These are phyloP conservation scores for Diabrotica balteata DNA, from an alignment of 2,888 invertebrate genomes.

Conservation along the genomic window DNA sequence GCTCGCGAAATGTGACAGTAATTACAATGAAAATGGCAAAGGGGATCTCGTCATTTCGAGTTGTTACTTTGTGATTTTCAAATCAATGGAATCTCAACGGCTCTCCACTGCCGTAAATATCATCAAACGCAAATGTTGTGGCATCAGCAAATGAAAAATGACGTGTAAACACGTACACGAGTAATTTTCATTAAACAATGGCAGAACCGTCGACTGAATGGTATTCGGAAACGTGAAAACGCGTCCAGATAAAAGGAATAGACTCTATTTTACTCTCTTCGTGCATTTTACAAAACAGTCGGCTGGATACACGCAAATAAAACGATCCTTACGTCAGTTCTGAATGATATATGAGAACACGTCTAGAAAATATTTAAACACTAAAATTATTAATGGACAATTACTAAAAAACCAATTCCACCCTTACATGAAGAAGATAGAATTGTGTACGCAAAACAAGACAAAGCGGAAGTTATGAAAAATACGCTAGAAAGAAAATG, in stretches of 20 bases:
- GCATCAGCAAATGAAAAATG: constrained; percentile 36
- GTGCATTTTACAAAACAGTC: constrained; percentile 2
- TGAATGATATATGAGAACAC: no score
- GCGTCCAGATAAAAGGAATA: constrained; percentile 21
- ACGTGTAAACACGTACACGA: constrained; percentile 36
- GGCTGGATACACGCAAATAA: no score
- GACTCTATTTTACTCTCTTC: constrained; percentile 5
- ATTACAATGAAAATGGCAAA: constrained; percentile 24
- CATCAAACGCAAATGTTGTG: constrained; percentile 27
- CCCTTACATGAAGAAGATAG: no score
- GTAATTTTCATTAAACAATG: constrained; percentile 40
- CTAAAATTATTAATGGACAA: no score
- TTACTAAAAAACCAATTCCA: no score
- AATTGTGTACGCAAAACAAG: no score
- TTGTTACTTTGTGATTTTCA: constrained; percentile 27
- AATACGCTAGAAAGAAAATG: no score
- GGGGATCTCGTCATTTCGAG: constrained; percentile 26
- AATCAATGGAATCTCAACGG: constrained; percentile 29
- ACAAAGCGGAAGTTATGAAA: no score
- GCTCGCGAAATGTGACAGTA: constrained; percentile 22
- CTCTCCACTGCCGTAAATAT: constrained; percentile 25
- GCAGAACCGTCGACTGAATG: constrained; percentile 25
- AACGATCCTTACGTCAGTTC: no score
- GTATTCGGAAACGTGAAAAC: constrained; percentile 22
- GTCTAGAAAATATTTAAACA: no score